phyloP scores from a whole-genome alignment of 2,113 vertebrate genomes.

The Nycticebus coucang region DNA sequence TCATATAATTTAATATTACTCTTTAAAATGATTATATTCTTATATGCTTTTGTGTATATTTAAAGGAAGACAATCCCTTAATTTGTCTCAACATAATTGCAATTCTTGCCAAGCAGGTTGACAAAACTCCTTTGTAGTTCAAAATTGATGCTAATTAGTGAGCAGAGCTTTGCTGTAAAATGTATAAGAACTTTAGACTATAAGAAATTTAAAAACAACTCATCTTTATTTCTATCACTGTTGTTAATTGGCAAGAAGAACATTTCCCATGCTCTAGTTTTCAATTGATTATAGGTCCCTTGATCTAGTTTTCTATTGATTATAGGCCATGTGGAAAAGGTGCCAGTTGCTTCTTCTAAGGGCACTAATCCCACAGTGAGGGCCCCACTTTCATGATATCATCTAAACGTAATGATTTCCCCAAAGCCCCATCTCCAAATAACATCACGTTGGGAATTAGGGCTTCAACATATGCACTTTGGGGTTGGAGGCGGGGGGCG shows the following conservation, averaged over 20 bases:
- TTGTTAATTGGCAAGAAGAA: slow-evolving; percentile 52
- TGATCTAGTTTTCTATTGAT: slow-evolving; percentile 56
- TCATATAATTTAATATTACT: slow-evolving; percentile 31
- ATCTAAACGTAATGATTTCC: background rate
- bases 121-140: slow-evolving; percentile 63
- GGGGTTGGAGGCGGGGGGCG: background rate
- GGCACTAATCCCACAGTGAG: background rate
- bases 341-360: background rate
- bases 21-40: slow-evolving; percentile 39
- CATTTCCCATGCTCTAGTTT: slow-evolving; percentile 42
- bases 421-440: background rate
- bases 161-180: slow-evolving; percentile 68
- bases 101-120: slow-evolving; percentile 68
- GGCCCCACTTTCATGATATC: background rate
- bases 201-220: background rate
- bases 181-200: slow-evolving; percentile 48
- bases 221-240: background rate
- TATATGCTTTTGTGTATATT: slow-evolving; percentile 43
- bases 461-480: background rate
- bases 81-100: slow-evolving; percentile 62
- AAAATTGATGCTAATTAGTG: slow-evolving; percentile 65
- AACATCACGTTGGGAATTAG: background rate
- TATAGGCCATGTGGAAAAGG: slow-evolving; percentile 11
- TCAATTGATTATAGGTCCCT: background rate
- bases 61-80: slow-evolving; percentile 36